Conservation (phyloP, 2,797 vertebrate genomes). For the Xyrichtys novacula region DNA sequence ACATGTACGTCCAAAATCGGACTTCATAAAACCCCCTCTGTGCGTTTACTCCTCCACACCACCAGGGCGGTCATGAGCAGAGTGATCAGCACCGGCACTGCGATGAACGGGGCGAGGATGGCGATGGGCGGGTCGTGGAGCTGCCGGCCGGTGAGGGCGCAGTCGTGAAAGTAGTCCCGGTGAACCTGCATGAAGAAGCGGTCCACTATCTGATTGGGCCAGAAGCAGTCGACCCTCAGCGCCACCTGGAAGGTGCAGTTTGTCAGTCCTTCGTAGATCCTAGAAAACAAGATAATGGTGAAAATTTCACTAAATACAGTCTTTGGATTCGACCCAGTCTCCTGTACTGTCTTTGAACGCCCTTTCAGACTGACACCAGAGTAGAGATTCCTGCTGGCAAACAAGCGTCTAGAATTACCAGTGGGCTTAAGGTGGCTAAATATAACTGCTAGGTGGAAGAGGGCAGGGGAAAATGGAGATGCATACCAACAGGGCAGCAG, state of each 20-base stretch:
- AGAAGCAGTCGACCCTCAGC: conserved; percentile 84
- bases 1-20: not conserved
- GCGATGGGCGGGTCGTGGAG: conserved; percentile 84
- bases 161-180: conserved; percentile 87
- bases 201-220: conserved; percentile 90
- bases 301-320: no score
- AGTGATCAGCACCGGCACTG: conserved; percentile 86
- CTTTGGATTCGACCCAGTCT: not conserved
- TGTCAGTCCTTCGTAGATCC: conserved; percentile 86
- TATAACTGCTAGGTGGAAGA: conserved; percentile 64
- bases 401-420: conserved; percentile 68
- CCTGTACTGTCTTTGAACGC: conserved; percentile 34
- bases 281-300: no score
- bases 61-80: conserved; percentile 89
- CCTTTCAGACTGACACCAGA: conserved; percentile 34
- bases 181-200: conserved; percentile 87
- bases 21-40: conserved; percentile 86
- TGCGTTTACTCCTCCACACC: conserved; percentile 90
- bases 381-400: conserved; percentile 28
- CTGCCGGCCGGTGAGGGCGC: conserved; percentile 84
- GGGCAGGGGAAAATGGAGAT: conserved; percentile 60
- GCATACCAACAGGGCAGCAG: conserved; percentile 58
- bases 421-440: conserved; percentile 71
- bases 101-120: conserved; percentile 88
- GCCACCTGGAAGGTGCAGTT: conserved; percentile 89